Evolutionary conservation across 2,797 vertebrate genomes (phyloP), one percentile per base, ranked within the genome.

Genomic region (Pampus argenteus): DNA sequence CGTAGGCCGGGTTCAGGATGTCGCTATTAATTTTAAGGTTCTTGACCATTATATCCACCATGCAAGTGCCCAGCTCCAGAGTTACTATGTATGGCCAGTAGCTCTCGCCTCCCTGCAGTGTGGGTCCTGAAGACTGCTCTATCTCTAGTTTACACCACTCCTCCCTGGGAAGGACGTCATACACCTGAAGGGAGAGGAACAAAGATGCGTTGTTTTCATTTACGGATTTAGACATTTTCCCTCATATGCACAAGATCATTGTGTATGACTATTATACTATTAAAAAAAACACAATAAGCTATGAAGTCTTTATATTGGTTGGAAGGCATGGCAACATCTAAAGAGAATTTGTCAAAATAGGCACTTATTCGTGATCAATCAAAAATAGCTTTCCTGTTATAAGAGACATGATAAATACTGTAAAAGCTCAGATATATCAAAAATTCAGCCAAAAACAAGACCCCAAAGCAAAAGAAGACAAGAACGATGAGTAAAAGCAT

Each of bases 31-130:
- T 90, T 86, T 94, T 96, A 14, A 97, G 86, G 2, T 92, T 84
- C 49, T 93, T 94, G 54, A 99, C 95, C 89, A 99, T 90, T 9
- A 98, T 6, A 60, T 99, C 97, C 22, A 97, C 91, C 90, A 99
- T 29, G 79, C 89, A 93, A 40, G 92, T 95, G 56, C 98, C 98
- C 71, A 99, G 80, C 63, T 96, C 94, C 71, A 98, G 64, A n/a
- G 93, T 54, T 4, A 97, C 61, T 0, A 79, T 38, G 8, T 89
- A 63, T 0, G 97, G 92, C 98, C 97, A 99, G n/a, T 57, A 76
- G 42, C 76, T 87, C 58, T 93, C 92, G 0, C 62, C 86, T 0
- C 84, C 81, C 8, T 59, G 74, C 14, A 96, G 90, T 0, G 91
- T 90, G 0, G 94, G 92, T 9, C 95, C 95, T 0, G 88, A 89